phyloP scores from a whole-genome alignment of 2,888 invertebrate genomes.

The Oscheius myriophilus region DNA sequence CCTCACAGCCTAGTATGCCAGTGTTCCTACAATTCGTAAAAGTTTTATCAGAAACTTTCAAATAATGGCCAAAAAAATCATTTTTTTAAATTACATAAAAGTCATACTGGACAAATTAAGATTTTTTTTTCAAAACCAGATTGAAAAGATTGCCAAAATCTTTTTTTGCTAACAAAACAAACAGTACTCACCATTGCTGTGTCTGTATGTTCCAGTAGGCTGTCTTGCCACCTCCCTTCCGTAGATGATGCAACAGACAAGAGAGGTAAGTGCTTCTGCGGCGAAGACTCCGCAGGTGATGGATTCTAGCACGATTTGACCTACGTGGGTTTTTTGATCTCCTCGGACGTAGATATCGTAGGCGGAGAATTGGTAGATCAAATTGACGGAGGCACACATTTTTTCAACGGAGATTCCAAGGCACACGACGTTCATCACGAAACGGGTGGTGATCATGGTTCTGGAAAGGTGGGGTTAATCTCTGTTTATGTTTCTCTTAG shows the following conservation, averaged over 20 bases:
- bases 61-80: no score
- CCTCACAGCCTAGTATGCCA: no score
- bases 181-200: conserved; percentile 34
- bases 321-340: conserved; percentile 52
- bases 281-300: conserved; percentile 56
- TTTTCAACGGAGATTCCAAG: conserved; percentile 65
- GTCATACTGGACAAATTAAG: no score
- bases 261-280: conserved; percentile 55
- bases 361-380: conserved; percentile 66
- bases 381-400: conserved; percentile 62
- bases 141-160: neutral
- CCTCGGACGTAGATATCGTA: conserved; percentile 56
- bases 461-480: conserved; percentile 33
- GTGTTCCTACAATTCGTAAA: no score
- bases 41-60: no score
- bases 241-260: conserved; percentile 54
- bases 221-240: conserved; percentile 53
- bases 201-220: conserved; percentile 46
- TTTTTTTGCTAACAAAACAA: no score
- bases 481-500: no score
- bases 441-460: conserved; percentile 57
- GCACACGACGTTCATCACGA: conserved; percentile 58
- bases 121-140: no score
- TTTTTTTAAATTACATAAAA: no score
- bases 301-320: conserved; percentile 65